A percentile compares a stretch with the other conserved stretches of the same genome.
These are phyloP conservation scores for Dinocampus coccinellae DNA, from an alignment of 2,888 invertebrate species.

Conservation along the genomic window DNA sequence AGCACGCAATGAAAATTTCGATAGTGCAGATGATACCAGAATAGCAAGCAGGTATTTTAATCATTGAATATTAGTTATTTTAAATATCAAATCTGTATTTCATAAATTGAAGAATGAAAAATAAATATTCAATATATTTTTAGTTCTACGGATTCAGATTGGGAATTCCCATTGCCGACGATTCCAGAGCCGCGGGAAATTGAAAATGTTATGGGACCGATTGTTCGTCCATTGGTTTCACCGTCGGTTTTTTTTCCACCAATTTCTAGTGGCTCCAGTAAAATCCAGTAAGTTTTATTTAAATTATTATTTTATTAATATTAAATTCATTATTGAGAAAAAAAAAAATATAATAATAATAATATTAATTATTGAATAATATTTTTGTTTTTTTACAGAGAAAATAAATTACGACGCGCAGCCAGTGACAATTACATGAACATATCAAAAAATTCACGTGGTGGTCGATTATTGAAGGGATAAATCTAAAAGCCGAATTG, in stretches of 20 bases:
- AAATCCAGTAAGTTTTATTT: conserved; percentile 47
- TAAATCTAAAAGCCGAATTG: not conserved
- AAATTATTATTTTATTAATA: conserved; percentile 21
- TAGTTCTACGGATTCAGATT: conserved; percentile 63
- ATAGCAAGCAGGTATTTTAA: conserved; percentile 51
- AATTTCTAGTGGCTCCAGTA: conserved; percentile 50
- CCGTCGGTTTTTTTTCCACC: conserved; percentile 62
- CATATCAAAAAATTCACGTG: conserved; percentile 33
- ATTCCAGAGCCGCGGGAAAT: conserved; percentile 59
- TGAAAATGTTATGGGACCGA: conserved; percentile 59
- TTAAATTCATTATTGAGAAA: not conserved
- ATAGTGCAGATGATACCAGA: conserved; percentile 52
- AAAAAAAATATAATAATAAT: no score
- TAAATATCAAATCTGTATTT: conserved; percentile 10
- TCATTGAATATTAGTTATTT: not conserved
- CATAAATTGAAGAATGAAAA: not conserved
- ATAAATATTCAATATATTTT: conserved; percentile 16
- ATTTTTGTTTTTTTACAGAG: no score
- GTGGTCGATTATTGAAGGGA: not conserved
- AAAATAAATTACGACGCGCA: conserved; percentile 52
- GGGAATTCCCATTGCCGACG: conserved; percentile 62
- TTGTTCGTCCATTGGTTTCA: conserved; percentile 56
- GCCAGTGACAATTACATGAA: conserved; percentile 53
- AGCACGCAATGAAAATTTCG: conserved; percentile 51
- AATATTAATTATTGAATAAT: no score